Base-by-base conservation (phyloP, 1,140 invertebrate species). In the Drosophila sturtevanti region DNA sequence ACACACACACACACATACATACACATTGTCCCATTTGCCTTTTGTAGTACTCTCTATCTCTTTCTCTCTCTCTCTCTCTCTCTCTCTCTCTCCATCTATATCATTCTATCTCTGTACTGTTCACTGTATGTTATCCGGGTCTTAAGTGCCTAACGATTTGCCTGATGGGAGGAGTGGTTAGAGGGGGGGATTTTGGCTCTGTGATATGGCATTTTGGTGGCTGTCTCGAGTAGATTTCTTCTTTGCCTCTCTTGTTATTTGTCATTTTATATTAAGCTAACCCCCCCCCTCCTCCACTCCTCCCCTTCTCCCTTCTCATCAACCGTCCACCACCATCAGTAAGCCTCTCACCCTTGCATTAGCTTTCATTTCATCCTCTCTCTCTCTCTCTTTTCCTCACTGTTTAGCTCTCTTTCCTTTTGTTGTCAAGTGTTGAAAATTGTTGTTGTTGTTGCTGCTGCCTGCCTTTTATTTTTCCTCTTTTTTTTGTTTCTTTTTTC, bases 201-300 rank as follows among this genome's bases (percentile, higher is more conserved):
- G 58, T 22, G 74, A 69, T 64, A 81, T 80, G 81, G 70, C 41
- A 59, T 71, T 65, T 70, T 55, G 59, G 73, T 68, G 71, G 69
- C 75, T 76, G 82, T 81, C 82, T 87, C 71, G 63, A 86, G 82
- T 86, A 87, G 82, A 86, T 86, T 82, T 89, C 79, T 89, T 89
- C 89, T 60, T 78, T 81, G 72, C 73, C 75, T 76, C 79, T 77
- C 79, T 70, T 69, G 75, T 82, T 86, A 87, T 87, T 82, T 86
- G 81, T 86, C 79, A 86, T 87, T 87, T 48, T 76, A 72, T 82
- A 76, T 86, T 87, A 72, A 18, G 41, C n/a, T n/a, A n/a, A n/a
- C 2, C 16, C 16, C 14, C 41, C 14, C 38, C 41, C 41, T 2
- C 16, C 9, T 1, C 14, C 6, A 2, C 37, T 38, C 37, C 2